phyloP scores from a whole-genome alignment of 2,888 invertebrate genomes.

The Eupithecia exiguata region DNA sequence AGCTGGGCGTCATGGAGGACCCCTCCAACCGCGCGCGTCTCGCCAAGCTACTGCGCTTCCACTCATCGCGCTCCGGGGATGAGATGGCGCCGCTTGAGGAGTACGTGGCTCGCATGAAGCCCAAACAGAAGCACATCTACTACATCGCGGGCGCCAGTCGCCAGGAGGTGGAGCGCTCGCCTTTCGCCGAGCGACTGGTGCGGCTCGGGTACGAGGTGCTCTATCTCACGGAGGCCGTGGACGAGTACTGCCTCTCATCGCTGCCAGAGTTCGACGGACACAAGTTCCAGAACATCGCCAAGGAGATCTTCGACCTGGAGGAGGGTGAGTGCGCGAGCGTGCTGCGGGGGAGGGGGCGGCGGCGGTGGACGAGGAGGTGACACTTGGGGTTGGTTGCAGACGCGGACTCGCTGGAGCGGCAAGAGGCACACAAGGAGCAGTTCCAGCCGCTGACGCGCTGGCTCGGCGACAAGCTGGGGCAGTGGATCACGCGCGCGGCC shows the following conservation, averaged over 20 bases:
- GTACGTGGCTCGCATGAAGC: slow-evolving; percentile 97
- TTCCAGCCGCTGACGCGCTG: slow-evolving; percentile 91
- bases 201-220: slow-evolving; percentile 98
- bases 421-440: slow-evolving; percentile 89
- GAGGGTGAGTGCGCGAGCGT: slow-evolving; percentile 81
- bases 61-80: slow-evolving; percentile 86
- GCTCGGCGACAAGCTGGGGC: slow-evolving; percentile 33
- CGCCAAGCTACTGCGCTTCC: slow-evolving; percentile 96
- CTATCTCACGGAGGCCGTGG: slow-evolving; percentile 97
- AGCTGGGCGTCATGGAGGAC: slow-evolving; percentile 98
- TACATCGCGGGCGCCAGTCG: slow-evolving; percentile 96
- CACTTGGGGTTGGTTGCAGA: slow-evolving; percentile 54
- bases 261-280: slow-evolving; percentile 99
- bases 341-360: neutral
- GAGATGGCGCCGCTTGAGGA: slow-evolving; percentile 91
- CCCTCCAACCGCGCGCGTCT: slow-evolving; percentile 97
- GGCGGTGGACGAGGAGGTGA: neutral
- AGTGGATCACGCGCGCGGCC: slow-evolving; percentile 52
- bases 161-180: slow-evolving; percentile 94
- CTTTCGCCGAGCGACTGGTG: slow-evolving; percentile 97
- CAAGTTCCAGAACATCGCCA: slow-evolving; percentile 99
- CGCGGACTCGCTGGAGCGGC: slow-evolving; percentile 86
- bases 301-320: slow-evolving; percentile 96
- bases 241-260: slow-evolving; percentile 98
- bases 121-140: slow-evolving; percentile 96